These are phyloP conservation scores for Conopomorpha cramerella DNA, from an alignment of 1,140 invertebrate species.

Conservation along the genomic window DNA sequence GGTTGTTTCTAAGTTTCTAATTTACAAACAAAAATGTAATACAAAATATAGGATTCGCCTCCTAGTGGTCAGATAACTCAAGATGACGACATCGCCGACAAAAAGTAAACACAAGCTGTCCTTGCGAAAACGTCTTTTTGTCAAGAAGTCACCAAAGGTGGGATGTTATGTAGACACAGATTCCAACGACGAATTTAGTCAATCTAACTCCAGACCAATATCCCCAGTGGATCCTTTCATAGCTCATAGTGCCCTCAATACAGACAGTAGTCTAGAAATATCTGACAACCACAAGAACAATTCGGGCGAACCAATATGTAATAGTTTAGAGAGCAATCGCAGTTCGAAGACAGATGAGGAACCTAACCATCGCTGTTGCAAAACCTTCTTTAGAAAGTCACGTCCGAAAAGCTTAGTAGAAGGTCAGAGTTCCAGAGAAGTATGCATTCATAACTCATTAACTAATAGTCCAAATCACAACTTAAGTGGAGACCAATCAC, in stretches of 20 bases:
- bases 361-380: slow-evolving; percentile 37
- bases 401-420: slow-evolving; percentile 43
- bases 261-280: slow-evolving; percentile 19
- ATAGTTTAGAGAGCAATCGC: slow-evolving; percentile 14
- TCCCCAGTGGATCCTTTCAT: slow-evolving; percentile 48
- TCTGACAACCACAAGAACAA: slow-evolving; percentile 19
- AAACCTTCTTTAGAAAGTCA: slow-evolving; percentile 42
- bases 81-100: slow-evolving; percentile 51
- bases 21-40: no score
- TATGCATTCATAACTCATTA: slow-evolving; percentile 24
- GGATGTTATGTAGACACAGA: slow-evolving; percentile 53
- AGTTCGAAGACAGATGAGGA: slow-evolving; percentile 29
- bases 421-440: slow-evolving; percentile 24
- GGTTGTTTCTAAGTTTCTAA: no score
- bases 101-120: slow-evolving; percentile 53
- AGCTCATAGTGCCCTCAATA: slow-evolving; percentile 36
- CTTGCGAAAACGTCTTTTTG: slow-evolving; percentile 48
- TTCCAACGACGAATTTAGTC: slow-evolving; percentile 45
- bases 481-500: slow-evolving; percentile 34
- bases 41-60: no score
- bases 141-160: slow-evolving; percentile 57
- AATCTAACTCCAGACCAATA: slow-evolving; percentile 40
- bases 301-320: slow-evolving; percentile 18
- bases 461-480: slow-evolving; percentile 39
- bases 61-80: slow-evolving; percentile 33